Base-by-base conservation (phyloP, 2,888 invertebrate genomes). In the Glomeris marginata region DNA sequence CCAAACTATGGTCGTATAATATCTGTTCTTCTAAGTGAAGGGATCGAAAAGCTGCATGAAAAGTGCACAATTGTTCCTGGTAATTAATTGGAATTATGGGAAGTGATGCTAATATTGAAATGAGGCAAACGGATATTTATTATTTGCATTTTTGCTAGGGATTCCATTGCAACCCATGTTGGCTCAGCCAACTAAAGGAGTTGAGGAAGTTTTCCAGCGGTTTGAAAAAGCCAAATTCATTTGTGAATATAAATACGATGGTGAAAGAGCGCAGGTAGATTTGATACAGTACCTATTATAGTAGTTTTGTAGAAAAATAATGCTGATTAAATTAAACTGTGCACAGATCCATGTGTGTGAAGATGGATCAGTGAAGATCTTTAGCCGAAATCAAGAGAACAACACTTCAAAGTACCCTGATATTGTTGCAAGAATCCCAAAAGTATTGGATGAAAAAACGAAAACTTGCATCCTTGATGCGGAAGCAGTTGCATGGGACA, bases 221-320 rank as follows among this genome's bases (percentile, higher is more conserved):
- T 88, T 90, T 68, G 86, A 87, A 52, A 80, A 81, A 13, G 74
- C 83, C 55, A 76, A 79, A 60, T 97, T 99, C 66, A 95, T 95
- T 1, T 97, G 97, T 66, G 98, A 99, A 71, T 99, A 84, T 79
- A 98, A 98, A 67, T 98, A 99, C 67, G 98, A 99, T 69, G 98
- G 98, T 1, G 98, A 98, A 73, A 74, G 98, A 59, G 97, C 95
- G 11, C 45, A 52, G 41, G 36, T 51, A 37, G 15, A 21, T 36
- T 15, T 11, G 15, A 15, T 11, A 11, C 11, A 44, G 16, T 13
- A 13, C 10, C 11, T 10, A 44, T 44, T 33, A 44, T 13, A 13
- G 20, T 18, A 33, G 16, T 11, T 41, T 41, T n/a, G 8, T 18
- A 15, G 15, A 10, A 13, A 33, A 13, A 10, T 22, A 11, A 15